phyloP scores from a whole-genome alignment of 2,888 invertebrate genomes.

The Drosophila mimica region DNA sequence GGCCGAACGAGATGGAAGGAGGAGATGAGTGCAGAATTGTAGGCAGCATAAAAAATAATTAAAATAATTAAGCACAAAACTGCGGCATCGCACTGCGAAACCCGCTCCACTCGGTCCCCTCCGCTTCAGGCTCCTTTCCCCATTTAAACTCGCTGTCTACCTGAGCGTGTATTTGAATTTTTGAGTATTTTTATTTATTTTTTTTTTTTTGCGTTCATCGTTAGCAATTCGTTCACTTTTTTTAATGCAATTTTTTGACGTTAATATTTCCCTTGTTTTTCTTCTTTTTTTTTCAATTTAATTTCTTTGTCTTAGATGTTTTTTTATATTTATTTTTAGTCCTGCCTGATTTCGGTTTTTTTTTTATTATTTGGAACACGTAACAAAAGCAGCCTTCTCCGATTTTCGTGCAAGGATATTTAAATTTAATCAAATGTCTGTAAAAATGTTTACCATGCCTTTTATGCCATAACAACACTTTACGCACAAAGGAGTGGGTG shows the following conservation, averaged over 20 bases:
- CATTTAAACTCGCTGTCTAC: conserved; percentile 29
- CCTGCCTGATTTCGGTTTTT: conserved; percentile 26
- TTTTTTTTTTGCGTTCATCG: conserved; percentile 14
- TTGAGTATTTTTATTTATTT: neutral
- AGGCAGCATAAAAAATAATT: conserved; percentile 74
- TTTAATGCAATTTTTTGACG: conserved; percentile 45
- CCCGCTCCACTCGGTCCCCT: neutral
- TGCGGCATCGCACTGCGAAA: conserved; percentile 48
- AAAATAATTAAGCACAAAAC: conserved; percentile 76
- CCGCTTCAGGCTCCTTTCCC: neutral
- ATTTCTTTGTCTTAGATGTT: neutral
- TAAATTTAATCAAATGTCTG: conserved; percentile 79
- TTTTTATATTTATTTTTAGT: conserved; percentile 24
- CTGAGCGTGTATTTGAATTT: conserved; percentile 13
- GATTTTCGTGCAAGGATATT: conserved; percentile 74
- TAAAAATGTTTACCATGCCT: conserved; percentile 74
- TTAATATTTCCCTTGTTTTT: conserved; percentile 35
- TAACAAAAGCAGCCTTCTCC: conserved; percentile 54
- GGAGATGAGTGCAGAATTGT: conserved; percentile 44
- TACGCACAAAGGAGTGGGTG: conserved; percentile 40
- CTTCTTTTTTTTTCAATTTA: neutral
- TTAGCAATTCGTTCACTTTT: conserved; percentile 48
- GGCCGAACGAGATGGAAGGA: neutral
- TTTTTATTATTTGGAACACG: conserved; percentile 14
- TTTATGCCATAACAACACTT: conserved; percentile 47